These are phyloP conservation scores for Platygyra sinensis DNA, from an alignment of 64 coral and sea anemone genomes.

Conservation along the genomic window DNA sequence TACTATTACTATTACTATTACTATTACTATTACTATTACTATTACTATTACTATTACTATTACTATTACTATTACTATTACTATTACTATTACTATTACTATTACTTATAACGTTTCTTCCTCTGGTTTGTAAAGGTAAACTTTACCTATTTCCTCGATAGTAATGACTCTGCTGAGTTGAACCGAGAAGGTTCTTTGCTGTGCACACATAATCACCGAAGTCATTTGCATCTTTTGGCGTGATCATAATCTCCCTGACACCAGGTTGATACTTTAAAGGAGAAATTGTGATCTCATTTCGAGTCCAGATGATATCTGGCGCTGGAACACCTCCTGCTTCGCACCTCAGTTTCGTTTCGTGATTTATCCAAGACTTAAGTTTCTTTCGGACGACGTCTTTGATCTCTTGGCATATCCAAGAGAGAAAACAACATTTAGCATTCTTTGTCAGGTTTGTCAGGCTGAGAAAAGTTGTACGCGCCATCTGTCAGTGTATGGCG, in stretches of 20 bases:
- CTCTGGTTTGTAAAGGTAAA: too few species aligned
- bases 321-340: not conserved
- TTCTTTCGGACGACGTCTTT: not conserved
- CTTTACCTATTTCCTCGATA: not conserved
- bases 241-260: not conserved
- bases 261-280: not conserved
- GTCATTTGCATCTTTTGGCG: not conserved
- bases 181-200: slow-evolving; percentile 13
- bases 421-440: not conserved
- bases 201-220: slow-evolving; percentile 1
- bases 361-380: slow-evolving; percentile 1
- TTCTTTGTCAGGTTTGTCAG: not conserved
- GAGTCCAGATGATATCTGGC: slow-evolving; percentile 9
- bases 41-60: too few species aligned
- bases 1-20: too few species aligned
- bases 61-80: too few species aligned
- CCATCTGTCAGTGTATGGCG: too few species aligned
- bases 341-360: not conserved
- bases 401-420: slow-evolving; percentile 17
- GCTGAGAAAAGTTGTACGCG: too few species aligned
- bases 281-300: not conserved
- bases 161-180: not conserved
- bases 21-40: too few species aligned
- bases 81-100: too few species aligned
- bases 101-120: too few species aligned